These are phyloP conservation scores for Hippopotamyrus pictus DNA, from an alignment of 2,797 vertebrate genomes.

Conservation along the genomic window DNA sequence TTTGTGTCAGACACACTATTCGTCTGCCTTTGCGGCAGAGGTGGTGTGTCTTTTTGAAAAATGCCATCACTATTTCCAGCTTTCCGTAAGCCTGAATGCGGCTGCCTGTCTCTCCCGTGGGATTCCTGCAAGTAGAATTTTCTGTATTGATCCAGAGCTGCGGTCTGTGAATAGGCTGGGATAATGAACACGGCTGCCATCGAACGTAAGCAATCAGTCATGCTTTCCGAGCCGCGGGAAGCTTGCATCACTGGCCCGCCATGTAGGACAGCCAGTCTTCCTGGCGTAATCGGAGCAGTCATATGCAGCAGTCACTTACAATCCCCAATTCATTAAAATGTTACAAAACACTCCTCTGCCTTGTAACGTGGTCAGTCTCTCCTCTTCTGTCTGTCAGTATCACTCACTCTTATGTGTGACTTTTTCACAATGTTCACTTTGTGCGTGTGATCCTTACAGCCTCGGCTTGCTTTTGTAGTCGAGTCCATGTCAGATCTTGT, in stretches of 20 bases:
- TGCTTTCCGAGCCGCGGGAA: neutral
- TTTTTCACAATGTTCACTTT: neutral
- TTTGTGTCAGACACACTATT: neutral
- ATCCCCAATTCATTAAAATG: neutral
- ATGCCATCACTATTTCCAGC: constrained; percentile 1
- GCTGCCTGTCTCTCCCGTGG: neutral
- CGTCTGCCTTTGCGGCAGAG: neutral
- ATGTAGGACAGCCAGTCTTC: neutral
- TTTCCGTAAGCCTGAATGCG: neutral
- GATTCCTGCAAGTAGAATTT: constrained; percentile 5
- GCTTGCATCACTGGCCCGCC: neutral
- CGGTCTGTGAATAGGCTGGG: constrained; percentile 6
- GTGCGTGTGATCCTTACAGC: neutral
- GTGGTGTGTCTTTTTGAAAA: neutral
- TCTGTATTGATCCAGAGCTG: constrained; percentile 19
- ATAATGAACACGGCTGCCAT: constrained; percentile 17
- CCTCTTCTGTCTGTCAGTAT: neutral
- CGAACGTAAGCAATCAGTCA: neutral
- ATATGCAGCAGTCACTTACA: constrained; percentile 39
- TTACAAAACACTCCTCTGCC: neutral
- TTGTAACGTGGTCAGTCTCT: neutral
- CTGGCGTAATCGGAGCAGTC: neutral
- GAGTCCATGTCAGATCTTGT: neutral
- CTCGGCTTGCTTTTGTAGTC: neutral
- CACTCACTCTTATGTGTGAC: neutral